A percentile compares a stretch with the other conserved stretches of the same genome.
Conservation (phyloP, 2,113 vertebrate genomes). For the Campylomormyrus tamandua region DNA sequence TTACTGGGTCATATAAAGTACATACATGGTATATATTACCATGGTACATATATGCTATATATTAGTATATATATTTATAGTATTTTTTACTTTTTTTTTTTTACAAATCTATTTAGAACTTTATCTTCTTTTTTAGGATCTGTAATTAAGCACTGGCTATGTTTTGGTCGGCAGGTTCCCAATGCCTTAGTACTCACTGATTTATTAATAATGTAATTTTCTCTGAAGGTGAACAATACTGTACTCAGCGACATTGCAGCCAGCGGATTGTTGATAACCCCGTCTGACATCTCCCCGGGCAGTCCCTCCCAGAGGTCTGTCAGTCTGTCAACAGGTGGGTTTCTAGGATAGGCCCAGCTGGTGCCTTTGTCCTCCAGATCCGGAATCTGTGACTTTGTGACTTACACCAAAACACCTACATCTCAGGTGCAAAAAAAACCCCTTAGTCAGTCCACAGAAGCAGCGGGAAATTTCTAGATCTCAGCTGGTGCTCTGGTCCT, state of each 20-base stretch:
- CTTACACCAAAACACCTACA: not conserved
- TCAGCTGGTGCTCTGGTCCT: not conserved
- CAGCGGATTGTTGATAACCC: slow-evolving; percentile 38
- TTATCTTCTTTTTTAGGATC: not conserved
- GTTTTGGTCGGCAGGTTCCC: not conserved
- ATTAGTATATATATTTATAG: not conserved
- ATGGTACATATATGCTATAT: not conserved
- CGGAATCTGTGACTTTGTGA: not conserved
- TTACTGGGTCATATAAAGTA: not conserved
- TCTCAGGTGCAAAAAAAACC: not conserved
- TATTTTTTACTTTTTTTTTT: not conserved
- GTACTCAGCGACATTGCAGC: slow-evolving; percentile 51
- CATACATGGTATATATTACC: not conserved
- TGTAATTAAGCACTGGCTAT: not conserved
- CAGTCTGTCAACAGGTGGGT: slow-evolving; percentile 60
- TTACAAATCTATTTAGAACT: not conserved
- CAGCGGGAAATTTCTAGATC: not conserved
- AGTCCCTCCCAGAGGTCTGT: slow-evolving; percentile 60
- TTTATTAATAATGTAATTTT: not conserved
- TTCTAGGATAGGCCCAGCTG: not conserved
- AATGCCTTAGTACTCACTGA: not conserved
- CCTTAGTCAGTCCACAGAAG: not conserved
- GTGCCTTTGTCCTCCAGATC: not conserved
- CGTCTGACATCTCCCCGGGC: slow-evolving; percentile 56
- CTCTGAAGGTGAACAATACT: slow-evolving; percentile 45